Conservation (phyloP, 2,888 invertebrate species). For the Pandemis corylana region DNA sequence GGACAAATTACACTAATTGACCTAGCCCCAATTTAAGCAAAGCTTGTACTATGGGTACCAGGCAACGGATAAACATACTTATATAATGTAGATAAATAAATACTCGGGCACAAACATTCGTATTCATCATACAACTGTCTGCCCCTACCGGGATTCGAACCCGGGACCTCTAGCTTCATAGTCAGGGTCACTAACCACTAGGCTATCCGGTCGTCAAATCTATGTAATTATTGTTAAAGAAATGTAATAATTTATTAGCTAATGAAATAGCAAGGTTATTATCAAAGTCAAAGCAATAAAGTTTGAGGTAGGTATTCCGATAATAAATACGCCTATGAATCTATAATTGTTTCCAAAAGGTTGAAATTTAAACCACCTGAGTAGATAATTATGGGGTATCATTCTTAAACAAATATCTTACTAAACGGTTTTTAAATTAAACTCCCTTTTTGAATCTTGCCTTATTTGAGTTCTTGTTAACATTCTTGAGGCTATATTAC, state of each 20-base stretch:
- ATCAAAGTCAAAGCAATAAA: slow-evolving; percentile 32
- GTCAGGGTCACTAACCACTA: no score
- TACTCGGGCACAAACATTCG: no score
- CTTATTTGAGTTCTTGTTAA: slow-evolving; percentile 27
- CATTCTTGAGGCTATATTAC: neutral
- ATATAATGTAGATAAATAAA: no score
- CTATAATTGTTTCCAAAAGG: slow-evolving; percentile 52
- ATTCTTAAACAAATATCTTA: slow-evolving; percentile 60
- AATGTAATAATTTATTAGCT: neutral
- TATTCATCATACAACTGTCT: no score
- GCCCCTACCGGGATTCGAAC: no score
- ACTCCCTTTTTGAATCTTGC: slow-evolving; percentile 41
- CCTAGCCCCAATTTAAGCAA: no score
- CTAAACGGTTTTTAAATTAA: slow-evolving; percentile 52
- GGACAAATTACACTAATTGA: no score
- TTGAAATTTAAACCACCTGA: slow-evolving; percentile 57
- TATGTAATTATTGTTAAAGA: no score
- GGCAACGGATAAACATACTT: no score
- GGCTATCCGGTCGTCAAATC: no score
- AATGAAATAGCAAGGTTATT: slow-evolving; percentile 24
- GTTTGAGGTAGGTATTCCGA: slow-evolving; percentile 43
- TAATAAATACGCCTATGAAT: slow-evolving; percentile 52
- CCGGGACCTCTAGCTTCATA: no score
- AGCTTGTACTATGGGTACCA: no score
- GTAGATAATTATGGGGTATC: slow-evolving; percentile 66